Evolutionary conservation across 2,888 invertebrate species (phyloP).

Genomic region (Taphrorychus bicolor): DNA sequence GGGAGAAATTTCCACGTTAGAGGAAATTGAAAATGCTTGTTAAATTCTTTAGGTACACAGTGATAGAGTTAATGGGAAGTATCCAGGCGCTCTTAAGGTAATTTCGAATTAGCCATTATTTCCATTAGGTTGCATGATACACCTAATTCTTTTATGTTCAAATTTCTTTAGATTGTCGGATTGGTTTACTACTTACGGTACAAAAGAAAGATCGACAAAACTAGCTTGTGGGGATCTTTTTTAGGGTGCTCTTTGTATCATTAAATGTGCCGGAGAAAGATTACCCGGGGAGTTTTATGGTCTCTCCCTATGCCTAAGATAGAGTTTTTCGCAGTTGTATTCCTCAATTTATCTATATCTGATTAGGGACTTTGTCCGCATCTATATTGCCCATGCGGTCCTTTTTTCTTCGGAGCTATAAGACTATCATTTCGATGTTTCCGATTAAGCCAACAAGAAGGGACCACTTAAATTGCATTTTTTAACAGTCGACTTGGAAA

Average conservation of each 20-base stretch:
- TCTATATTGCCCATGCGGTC: neutral
- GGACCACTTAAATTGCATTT: neutral
- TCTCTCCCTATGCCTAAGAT: constrained; percentile 17
- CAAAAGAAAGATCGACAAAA: constrained; percentile 32
- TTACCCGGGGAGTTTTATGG: constrained; percentile 28
- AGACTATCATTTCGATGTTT: neutral
- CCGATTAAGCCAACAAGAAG: neutral
- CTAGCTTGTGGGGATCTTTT: constrained; percentile 24
- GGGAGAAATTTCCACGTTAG: constrained; percentile 11
- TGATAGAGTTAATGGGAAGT: neutral
- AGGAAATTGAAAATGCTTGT: constrained; percentile 13
- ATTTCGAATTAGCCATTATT: neutral
- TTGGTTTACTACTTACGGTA: constrained; percentile 28
- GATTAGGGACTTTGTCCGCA: constrained; percentile 9
- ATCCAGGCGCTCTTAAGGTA: neutral
- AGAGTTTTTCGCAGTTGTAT: constrained; percentile 26
- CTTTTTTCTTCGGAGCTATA: constrained; percentile 4
- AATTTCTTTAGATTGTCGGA: constrained; percentile 10
- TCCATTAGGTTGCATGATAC: neutral
- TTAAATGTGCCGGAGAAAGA: constrained; percentile 33
- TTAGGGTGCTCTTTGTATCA: constrained; percentile 29
- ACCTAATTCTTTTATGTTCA: neutral
- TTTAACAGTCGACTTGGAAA: constrained; percentile 1
- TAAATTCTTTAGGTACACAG: constrained; percentile 7
- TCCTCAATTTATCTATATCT: constrained; percentile 24